Conservation (phyloP, 30 jellyfish, hydroid and myxozoan genomes). For the Aurelia aurita complex sp. Pacific region DNA sequence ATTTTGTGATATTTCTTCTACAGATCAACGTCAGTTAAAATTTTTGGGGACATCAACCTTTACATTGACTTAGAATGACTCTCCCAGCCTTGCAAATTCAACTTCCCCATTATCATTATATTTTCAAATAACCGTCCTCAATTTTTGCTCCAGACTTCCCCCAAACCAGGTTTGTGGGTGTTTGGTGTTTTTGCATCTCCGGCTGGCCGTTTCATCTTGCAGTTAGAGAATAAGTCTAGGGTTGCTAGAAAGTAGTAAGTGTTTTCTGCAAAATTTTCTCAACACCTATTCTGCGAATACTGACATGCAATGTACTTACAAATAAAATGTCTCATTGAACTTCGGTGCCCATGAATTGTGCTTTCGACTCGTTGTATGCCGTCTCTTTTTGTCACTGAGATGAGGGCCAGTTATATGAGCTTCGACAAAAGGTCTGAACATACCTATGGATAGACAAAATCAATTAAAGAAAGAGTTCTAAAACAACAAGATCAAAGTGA, state of each 20-base stretch:
- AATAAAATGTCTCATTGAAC: slow-evolving; percentile 80
- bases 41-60: too few relatives aligned
- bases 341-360: slow-evolving; percentile 89
- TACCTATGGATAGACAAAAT: slow-evolving; percentile 46
- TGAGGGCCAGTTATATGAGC: slow-evolving; percentile 93
- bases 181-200: too few relatives aligned
- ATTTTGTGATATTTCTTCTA: too few relatives aligned
- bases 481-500: background rate
- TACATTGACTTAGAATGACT: too few relatives aligned
- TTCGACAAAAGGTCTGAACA: slow-evolving; percentile 92
- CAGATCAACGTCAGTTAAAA: too few relatives aligned
- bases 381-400: slow-evolving; percentile 81
- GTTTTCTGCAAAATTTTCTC: background rate
- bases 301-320: slow-evolving; percentile 61
- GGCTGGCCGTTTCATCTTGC: too few relatives aligned
- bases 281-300: background rate
- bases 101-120: too few relatives aligned
- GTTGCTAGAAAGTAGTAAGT: background rate
- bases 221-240: too few relatives aligned
- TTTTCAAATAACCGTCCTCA: too few relatives aligned
- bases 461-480: background rate
- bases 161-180: too few relatives aligned
- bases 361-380: slow-evolving; percentile 75
- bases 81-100: too few relatives aligned
- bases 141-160: too few relatives aligned